A percentile compares a stretch with the other conserved stretches of the same genome.
These are phyloP conservation scores for Zhengitettix transpicula DNA, from an alignment of 2,888 invertebrate genomes.

Conservation along the genomic window DNA sequence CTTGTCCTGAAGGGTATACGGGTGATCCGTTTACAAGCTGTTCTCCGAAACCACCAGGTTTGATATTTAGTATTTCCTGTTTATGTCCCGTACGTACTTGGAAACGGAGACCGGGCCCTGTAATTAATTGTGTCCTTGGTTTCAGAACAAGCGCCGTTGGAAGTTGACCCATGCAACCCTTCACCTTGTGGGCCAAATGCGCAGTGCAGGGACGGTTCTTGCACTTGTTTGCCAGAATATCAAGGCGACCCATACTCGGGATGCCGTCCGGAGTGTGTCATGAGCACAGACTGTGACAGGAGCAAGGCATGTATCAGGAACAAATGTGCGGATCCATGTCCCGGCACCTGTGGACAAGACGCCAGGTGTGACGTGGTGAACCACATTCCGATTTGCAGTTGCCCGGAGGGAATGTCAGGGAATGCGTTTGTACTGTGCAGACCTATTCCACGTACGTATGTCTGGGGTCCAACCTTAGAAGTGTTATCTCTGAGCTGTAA, in stretches of 20 bases:
- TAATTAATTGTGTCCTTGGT: background rate
- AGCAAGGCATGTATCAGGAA: constrained; percentile 52
- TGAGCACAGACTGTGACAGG: constrained; percentile 52
- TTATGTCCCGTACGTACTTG: too few species aligned
- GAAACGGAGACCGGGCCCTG: too few species aligned
- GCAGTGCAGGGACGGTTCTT: constrained; percentile 37
- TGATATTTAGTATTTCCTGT: constrained; percentile 24
- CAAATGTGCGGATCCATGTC: constrained; percentile 55
- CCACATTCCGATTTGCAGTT: constrained; percentile 61
- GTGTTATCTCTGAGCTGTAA: too few species aligned
- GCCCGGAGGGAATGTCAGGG: constrained; percentile 50
- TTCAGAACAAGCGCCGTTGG: constrained; percentile 18
- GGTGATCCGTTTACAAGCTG: constrained; percentile 67
- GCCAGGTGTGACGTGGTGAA: constrained; percentile 57
- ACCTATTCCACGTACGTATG: constrained; percentile 32
- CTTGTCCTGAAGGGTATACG: constrained; percentile 48
- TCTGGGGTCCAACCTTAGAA: too few species aligned
- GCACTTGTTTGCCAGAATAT: constrained; percentile 27
- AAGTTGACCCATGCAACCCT: constrained; percentile 49
- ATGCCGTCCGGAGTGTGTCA: constrained; percentile 50
- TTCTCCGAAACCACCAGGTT: constrained; percentile 34
- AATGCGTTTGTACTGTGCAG: constrained; percentile 52
- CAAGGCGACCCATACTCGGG: constrained; percentile 26
- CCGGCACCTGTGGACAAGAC: constrained; percentile 55
- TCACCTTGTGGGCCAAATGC: constrained; percentile 52